phyloP scores from a whole-genome alignment of 2,888 invertebrate genomes.

The Andrena praecox region DNA sequence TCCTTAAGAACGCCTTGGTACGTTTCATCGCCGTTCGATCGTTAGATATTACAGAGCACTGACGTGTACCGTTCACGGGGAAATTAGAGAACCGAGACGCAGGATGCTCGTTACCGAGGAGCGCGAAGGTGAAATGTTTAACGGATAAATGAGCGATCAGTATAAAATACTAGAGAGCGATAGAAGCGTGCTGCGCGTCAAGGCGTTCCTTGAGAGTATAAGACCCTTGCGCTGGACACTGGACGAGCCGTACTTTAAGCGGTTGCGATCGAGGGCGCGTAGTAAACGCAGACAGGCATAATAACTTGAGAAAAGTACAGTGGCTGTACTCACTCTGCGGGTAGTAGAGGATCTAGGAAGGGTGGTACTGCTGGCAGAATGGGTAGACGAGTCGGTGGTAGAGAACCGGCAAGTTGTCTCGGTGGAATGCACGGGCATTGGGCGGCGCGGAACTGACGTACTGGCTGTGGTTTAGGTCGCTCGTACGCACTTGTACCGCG shows the following conservation, averaged over 20 bases:
- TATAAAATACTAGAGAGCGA: not conserved
- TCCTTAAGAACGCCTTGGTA: not conserved
- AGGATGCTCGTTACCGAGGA: too few species aligned
- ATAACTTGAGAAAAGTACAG: not conserved
- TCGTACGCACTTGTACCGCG: constrained; percentile 65
- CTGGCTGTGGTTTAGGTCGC: constrained; percentile 65
- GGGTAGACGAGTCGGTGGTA: constrained; percentile 61
- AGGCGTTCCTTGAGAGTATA: not conserved
- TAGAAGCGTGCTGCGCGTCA: not conserved
- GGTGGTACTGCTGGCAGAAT: constrained; percentile 63
- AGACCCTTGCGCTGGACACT: too few species aligned
- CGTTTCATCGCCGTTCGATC: not conserved
- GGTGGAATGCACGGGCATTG: constrained; percentile 67
- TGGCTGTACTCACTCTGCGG: constrained; percentile 70
- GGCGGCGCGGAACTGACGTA: constrained; percentile 67
- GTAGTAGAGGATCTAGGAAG: constrained; percentile 80
- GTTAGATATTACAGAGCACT: not conserved
- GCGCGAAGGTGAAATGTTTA: not conserved
- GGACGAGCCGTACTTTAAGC: not conserved
- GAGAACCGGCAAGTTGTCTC: constrained; percentile 60
- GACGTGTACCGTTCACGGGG: too few species aligned
- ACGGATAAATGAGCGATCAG: not conserved
- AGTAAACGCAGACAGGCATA: not conserved
- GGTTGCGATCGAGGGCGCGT: not conserved
- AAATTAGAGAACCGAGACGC: not conserved